phyloP scores from a whole-genome alignment of 2,113 vertebrate species.

The Apus apus region DNA sequence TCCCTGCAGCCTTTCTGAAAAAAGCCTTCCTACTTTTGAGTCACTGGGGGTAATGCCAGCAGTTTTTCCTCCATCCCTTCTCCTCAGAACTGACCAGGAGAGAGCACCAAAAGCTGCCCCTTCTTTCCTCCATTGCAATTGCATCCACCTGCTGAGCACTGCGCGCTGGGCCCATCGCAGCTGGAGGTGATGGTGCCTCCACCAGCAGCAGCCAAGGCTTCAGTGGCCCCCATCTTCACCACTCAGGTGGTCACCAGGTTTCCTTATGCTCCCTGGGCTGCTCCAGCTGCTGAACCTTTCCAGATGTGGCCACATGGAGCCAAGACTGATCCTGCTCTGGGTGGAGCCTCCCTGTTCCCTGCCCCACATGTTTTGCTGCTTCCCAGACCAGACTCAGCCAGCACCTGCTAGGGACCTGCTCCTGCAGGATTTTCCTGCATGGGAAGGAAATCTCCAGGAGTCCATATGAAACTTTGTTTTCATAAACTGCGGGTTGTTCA shows the following conservation, averaged over 20 bases:
- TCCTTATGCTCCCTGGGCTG: background rate
- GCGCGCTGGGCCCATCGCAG: background rate
- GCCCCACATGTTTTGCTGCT: background rate
- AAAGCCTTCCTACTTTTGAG: background rate
- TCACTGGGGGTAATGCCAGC: background rate
- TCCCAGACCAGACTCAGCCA: background rate
- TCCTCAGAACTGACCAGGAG: background rate
- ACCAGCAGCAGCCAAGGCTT: background rate
- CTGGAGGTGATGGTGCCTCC: rapidly evolving
- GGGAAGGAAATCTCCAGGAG: background rate
- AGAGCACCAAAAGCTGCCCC: background rate
- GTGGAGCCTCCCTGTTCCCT: background rate
- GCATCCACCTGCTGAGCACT: background rate
- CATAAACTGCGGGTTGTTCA: constrained; percentile 74
- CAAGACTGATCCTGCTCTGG: background rate
- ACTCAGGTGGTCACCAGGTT: rapidly evolving
- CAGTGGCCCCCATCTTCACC: background rate
- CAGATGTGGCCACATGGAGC: rapidly evolving
- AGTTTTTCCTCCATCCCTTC: background rate
- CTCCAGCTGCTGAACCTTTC: background rate
- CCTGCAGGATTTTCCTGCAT: background rate
- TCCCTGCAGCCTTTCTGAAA: background rate
- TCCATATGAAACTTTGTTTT: constrained; percentile 72
- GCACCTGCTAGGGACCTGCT: background rate
- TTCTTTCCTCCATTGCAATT: background rate